Percentiles rank a stretch among this genome's conserved stretches.
phyloP scores from a whole-genome alignment of 2,797 vertebrate genomes.

The Phataginus tetradactyla region DNA sequence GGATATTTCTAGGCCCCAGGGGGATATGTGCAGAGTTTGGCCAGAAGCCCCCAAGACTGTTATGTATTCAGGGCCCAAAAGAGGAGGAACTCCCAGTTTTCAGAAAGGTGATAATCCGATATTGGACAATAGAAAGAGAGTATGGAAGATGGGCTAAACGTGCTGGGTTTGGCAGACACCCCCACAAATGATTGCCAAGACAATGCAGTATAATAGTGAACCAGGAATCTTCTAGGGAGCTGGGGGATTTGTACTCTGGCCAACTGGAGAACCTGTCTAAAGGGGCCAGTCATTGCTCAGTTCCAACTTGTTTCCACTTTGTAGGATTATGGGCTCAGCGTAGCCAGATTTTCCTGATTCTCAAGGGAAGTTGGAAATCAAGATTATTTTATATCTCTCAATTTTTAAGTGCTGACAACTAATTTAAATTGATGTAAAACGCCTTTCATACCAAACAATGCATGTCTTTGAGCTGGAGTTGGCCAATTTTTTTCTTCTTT shows the following conservation, averaged over 20 bases:
- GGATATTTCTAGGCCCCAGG: background rate
- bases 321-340: background rate
- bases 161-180: background rate
- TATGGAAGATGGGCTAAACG: background rate
- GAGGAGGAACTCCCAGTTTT: background rate
- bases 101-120: background rate
- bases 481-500: background rate
- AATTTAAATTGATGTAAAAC: background rate
- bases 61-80: background rate
- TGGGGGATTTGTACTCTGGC: background rate
- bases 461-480: background rate
- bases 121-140: background rate
- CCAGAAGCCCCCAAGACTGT: background rate
- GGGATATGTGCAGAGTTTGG: background rate
- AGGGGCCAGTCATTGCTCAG: background rate
- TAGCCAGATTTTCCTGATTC: background rate
- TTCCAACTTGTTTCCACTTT: background rate
- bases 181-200: background rate
- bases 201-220: background rate
- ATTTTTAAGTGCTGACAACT: background rate
- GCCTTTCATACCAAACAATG: background rate
- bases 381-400: background rate
- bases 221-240: background rate
- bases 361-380: conserved; percentile 39
- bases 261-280: background rate